phyloP scores from a whole-genome alignment of 2,888 invertebrate species.

The Scrobipalpa costella region DNA sequence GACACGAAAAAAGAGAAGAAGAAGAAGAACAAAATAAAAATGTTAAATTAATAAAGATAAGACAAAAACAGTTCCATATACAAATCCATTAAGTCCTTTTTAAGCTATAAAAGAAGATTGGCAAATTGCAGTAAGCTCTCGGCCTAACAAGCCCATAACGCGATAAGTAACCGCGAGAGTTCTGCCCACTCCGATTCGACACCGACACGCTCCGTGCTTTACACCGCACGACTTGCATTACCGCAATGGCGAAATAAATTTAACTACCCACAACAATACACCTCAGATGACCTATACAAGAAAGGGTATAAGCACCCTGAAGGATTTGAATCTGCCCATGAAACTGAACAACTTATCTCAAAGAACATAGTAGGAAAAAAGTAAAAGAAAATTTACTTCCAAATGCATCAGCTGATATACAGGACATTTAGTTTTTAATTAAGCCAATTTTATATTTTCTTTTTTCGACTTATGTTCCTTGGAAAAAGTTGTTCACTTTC shows the following conservation, averaged over 20 bases:
- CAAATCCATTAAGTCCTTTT: neutral
- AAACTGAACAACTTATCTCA: no score
- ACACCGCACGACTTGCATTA: slow-evolving; percentile 21
- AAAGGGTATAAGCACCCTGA: no score
- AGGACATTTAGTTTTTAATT: no score
- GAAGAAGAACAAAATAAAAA: neutral
- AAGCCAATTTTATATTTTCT: no score
- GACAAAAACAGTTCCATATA: neutral
- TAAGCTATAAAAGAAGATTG: neutral
- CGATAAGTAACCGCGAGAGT: slow-evolving; percentile 53
- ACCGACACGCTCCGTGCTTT: slow-evolving; percentile 22
- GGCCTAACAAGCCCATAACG: slow-evolving; percentile 23
- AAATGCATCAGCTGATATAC: no score
- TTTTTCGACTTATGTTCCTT: no score
- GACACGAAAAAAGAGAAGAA: neutral
- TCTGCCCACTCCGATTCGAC: slow-evolving; percentile 39
- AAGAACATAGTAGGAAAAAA: no score
- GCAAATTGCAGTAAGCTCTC: slow-evolving; percentile 18
- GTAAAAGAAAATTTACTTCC: no score
- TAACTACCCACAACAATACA: neutral
- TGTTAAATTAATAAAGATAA: neutral
- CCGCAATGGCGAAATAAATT: slow-evolving; percentile 2
- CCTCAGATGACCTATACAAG: neutral
- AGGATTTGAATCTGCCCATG: no score
- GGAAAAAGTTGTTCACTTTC: no score